A percentile compares a stretch with the other conserved stretches of the same genome.
phyloP scores from a whole-genome alignment of 2,888 invertebrate species.

The Byasa hedistus region DNA sequence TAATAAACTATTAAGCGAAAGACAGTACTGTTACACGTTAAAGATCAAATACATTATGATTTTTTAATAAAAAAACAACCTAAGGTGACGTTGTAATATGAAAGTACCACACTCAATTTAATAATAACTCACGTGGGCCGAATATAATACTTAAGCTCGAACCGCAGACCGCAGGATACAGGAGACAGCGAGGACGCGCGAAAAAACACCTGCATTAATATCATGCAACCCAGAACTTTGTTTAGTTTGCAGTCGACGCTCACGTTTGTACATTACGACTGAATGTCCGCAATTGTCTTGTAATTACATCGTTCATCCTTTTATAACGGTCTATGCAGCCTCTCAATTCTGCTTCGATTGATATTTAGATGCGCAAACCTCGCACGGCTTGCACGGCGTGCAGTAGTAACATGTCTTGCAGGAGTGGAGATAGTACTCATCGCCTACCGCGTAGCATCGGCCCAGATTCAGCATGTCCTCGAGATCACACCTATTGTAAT shows the following conservation, averaged over 20 bases:
- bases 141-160: background rate
- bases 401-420: conserved; percentile 38
- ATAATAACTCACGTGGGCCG: background rate
- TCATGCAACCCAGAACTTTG: background rate
- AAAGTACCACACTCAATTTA: background rate
- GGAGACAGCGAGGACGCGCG: background rate
- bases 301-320: background rate
- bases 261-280: background rate
- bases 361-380: conserved; percentile 20
- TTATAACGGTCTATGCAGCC: background rate
- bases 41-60: too few species aligned
- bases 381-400: conserved; percentile 32
- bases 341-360: conserved; percentile 5
- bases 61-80: too few species aligned
- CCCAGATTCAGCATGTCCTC: conserved; percentile 67
- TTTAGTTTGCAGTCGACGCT: background rate
- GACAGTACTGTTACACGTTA: too few species aligned
- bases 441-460: conserved; percentile 61
- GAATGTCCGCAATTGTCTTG: background rate
- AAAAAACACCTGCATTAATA: background rate
- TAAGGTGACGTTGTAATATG: too few species aligned
- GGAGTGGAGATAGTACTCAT: conserved; percentile 59
- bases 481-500: conserved; percentile 53
- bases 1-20: too few species aligned
- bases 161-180: background rate